phyloP scores from a whole-genome alignment of 2,888 invertebrate genomes.

The Tipula confusa region DNA sequence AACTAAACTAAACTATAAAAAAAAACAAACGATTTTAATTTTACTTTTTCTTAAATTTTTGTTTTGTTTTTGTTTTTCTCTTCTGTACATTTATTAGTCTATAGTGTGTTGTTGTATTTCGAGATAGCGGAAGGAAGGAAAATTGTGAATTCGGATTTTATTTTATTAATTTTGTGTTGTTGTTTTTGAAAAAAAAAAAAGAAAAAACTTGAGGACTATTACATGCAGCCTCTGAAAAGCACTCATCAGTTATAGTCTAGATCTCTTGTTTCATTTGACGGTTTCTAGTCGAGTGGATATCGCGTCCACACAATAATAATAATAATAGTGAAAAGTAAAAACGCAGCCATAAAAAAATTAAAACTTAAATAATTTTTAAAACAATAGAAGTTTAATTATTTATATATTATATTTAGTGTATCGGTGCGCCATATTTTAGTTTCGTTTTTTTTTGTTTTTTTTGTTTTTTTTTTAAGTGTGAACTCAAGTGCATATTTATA shows the following conservation, averaged over 20 bases:
- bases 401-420: no score
- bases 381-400: neutral
- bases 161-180: constrained; percentile 30
- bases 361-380: neutral
- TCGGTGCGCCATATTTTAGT: neutral
- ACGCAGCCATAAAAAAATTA: neutral
- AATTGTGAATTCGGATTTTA: neutral
- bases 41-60: constrained; percentile 4
- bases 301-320: constrained; percentile 34
- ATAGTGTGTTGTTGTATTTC: constrained; percentile 26
- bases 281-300: constrained; percentile 53
- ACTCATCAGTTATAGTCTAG: constrained; percentile 52
- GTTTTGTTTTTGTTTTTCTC: constrained; percentile 15
- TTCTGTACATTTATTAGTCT: no score
- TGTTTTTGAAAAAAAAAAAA: no score
- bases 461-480: neutral
- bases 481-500: neutral
- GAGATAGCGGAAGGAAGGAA: constrained; percentile 20
- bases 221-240: constrained; percentile 51
- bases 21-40: neutral
- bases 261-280: constrained; percentile 53
- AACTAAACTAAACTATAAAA: neutral
- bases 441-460: neutral
- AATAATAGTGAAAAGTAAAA: neutral
- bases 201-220: constrained; percentile 53